Conservation (phyloP, 2,888 invertebrate species). For the Cosmia pyralina region DNA sequence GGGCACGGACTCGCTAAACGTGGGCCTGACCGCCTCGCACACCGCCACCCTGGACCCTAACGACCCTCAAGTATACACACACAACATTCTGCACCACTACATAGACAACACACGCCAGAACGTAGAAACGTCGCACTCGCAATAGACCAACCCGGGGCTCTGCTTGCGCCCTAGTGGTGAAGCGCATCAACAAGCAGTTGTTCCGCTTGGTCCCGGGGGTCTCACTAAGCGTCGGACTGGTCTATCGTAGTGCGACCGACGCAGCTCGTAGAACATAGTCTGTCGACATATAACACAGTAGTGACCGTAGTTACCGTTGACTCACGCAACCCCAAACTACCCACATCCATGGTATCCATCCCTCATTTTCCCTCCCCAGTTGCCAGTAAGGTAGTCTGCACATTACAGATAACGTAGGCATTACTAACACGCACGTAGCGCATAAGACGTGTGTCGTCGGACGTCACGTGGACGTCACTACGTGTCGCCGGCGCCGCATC, state of each 20-base stretch:
- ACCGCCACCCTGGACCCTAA: conserved; percentile 89
- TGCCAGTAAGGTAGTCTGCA: conserved; percentile 30
- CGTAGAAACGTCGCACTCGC: conserved; percentile 69
- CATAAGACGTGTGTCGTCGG: background rate
- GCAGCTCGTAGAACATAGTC: conserved; percentile 35
- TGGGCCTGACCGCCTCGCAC: conserved; percentile 92
- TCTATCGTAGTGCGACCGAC: conserved; percentile 2
- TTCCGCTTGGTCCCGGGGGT: conserved; percentile 1
- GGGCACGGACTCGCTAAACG: conserved; percentile 93
- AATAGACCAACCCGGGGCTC: background rate
- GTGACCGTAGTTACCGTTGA: conserved; percentile 19
- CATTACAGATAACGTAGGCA: background rate
- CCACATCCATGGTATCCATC: conserved; percentile 3
- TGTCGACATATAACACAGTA: conserved; percentile 28
- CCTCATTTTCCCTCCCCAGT: conserved; percentile 1
- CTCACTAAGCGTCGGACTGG: background rate
- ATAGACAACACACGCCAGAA: conserved; percentile 59
- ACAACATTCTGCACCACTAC: conserved; percentile 68
- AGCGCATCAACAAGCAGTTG: background rate
- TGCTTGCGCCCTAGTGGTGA: background rate
- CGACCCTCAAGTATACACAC: conserved; percentile 87
- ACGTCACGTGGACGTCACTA: background rate
- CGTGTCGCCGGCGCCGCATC: background rate
- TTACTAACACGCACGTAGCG: conserved; percentile 39
- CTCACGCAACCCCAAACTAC: conserved; percentile 9